Conservation (phyloP, 2,113 vertebrate genomes). For the Bujurquina vittata region DNA sequence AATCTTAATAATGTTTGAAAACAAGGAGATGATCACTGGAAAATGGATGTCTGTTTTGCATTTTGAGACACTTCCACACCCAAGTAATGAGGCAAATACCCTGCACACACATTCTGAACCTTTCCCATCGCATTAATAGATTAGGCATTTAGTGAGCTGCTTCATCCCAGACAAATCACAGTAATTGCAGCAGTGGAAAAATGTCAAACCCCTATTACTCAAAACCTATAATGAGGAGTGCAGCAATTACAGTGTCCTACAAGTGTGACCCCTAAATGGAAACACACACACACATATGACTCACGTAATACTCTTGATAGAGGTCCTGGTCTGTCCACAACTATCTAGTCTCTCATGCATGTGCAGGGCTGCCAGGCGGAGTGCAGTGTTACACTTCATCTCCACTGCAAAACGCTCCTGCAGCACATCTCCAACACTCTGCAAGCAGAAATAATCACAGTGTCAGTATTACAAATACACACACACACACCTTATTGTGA, state of each 20-base stretch:
- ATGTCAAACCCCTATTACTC: slow-evolving; percentile 4
- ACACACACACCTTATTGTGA: background rate
- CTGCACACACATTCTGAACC: background rate
- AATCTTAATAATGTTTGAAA: background rate
- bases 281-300: slow-evolving; percentile 64
- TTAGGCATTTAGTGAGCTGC: slow-evolving; percentile 7
- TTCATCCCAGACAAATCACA: slow-evolving; percentile 24
- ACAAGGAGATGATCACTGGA: background rate
- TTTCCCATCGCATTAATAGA: slow-evolving; percentile 44
- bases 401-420: slow-evolving; percentile 95
- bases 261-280: slow-evolving; percentile 3
- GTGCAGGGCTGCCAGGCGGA: slow-evolving; percentile 92
- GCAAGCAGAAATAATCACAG: slow-evolving; percentile 44
- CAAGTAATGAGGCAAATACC: slow-evolving; percentile 1
- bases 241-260: background rate
- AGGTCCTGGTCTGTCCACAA: slow-evolving; percentile 91
- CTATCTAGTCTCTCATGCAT: slow-evolving; percentile 94
- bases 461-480: background rate
- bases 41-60: slow-evolving; percentile 7
- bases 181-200: slow-evolving; percentile 20
- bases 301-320: slow-evolving; percentile 95
- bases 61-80: background rate
- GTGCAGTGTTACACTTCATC: slow-evolving; percentile 94
- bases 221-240: background rate
- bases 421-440: slow-evolving; percentile 97